A percentile compares a stretch with the other conserved stretches of the same genome.
These are phyloP conservation scores for Sarcophaga carnaria DNA, from an alignment of 2,888 invertebrate species.

Conservation along the genomic window DNA sequence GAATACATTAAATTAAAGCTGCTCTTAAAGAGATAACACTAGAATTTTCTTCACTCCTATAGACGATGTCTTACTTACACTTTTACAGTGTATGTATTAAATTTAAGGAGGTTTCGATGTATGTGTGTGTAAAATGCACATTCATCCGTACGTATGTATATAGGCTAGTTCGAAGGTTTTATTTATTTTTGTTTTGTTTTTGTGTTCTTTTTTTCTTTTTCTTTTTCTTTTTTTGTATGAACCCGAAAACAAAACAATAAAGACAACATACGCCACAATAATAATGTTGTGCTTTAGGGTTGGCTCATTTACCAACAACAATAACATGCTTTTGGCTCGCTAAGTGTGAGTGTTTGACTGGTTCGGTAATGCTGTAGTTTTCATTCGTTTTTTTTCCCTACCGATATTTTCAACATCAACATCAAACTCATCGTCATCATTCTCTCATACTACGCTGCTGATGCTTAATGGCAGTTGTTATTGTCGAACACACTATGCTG, in stretches of 20 bases:
- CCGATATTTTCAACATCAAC: slow-evolving; percentile 30
- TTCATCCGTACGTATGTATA: not conserved
- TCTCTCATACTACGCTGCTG: no score
- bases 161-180: slow-evolving; percentile 56
- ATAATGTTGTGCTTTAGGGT: slow-evolving; percentile 64
- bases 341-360: slow-evolving; percentile 13
- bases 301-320: slow-evolving; percentile 48
- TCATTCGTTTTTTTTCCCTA: slow-evolving; percentile 11
- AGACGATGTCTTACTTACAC: no score
- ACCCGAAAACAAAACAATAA: not conserved
- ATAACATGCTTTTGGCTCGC: slow-evolving; percentile 9
- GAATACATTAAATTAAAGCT: no score
- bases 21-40: no score
- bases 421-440: slow-evolving; percentile 17
- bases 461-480: slow-evolving; percentile 55
- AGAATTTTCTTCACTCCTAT: no score
- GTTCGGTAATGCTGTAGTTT: slow-evolving; percentile 48
- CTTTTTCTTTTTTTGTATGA: not conserved
- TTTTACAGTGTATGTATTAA: no score
- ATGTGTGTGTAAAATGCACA: not conserved
- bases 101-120: no score
- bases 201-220: not conserved
- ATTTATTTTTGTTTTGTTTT: slow-evolving; percentile 1
- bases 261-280: slow-evolving; percentile 34
- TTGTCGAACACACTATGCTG: not conserved